Base-by-base conservation (phyloP, 2,888 invertebrate genomes). In the Polyploca ridens region DNA sequence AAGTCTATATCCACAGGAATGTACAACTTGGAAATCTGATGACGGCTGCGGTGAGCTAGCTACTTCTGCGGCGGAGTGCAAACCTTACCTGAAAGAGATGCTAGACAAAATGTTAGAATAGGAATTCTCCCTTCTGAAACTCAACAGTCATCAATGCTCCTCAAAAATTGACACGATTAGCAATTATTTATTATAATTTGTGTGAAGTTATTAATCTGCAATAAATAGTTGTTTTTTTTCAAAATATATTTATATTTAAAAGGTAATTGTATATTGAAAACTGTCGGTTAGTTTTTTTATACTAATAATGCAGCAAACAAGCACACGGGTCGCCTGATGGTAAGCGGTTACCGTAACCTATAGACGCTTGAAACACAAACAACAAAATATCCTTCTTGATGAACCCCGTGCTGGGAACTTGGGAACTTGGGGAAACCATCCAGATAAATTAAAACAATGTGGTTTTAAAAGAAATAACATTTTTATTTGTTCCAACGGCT, bases 381-480 rank as follows among this genome's bases (percentile, higher is more conserved):
- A n/a, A n/a, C n/a, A n/a, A n/a, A n/a, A n/a, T 27, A 27, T 27
- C 27, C 27, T 27, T 27, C 27, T 27, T 27, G 2, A 27, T 1
- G 27, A 27, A 27, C 27, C 27, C 2, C 27, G 27, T 27, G 27
- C 27, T 27, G 27, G 27, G 27, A 8, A 41, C 0, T 41, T 41
- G 10, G 35, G 35, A n/a, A n/a, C n/a, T n/a, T n/a, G n/a, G n/a
- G n/a, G n/a, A 7, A 8, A 35, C 8, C 6, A 7, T 35, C 14
- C 5, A 14, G 7, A 46, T 46, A n/a, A 54, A 70, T 69, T 64
- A 76, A 76, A 81, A 78, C 69, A 73, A 79, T 75, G 66, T 38
- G 69, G 13, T 46, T 46, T 46, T 86, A 89, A 87, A 91, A 90
- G 90, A 92, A 91, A 90, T 91, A 92, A 89, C 87, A 79, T 88